Evolutionary conservation across 2,113 vertebrate species (phyloP), one percentile per base, ranked within the genome.

Genomic region (Elephantulus edwardii): DNA sequence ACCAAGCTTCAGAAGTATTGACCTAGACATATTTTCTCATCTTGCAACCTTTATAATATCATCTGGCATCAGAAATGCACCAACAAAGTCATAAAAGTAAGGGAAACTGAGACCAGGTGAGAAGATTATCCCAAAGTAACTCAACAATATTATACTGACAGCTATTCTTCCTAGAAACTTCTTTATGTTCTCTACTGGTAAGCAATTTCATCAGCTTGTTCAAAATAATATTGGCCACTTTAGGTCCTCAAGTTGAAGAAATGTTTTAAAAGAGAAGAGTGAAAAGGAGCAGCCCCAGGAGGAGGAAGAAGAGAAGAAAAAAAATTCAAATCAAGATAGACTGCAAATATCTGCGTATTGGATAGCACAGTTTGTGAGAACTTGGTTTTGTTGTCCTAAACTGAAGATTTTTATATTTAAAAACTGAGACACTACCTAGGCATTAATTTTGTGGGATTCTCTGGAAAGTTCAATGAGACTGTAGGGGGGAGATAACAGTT

Each of bases 81-180:
- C 2, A 35, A 11, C 50, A 16, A 50, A 42, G 5, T 84, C 30
- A 66, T 22, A 58, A 0, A 64, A 72, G 1, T 22, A 38, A 78
- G 24, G 40, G 11, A 81, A 88, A 58, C 33, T 26, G 24, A 85
- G 17, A 10, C 5, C 28, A 17, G 22, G 8, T 52, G 33, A 77
- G 54, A 10, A 72, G 1, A 26, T 5, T 82, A 1, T 5, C 8
- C 44, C 3, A 12, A 11, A 3, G 3, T 9, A 62, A 74, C 2
- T 40, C 5, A 77, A 6, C 40, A 46, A 38, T 9, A 35, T 0
- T 4, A 26, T 56, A 72, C 13, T n/a, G 2, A 54, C 12, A 66
- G 5, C 42, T 66, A 77, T 54, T 82, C 2, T 83, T 56, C 28
- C 42, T 42, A 58, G 24, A 10, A 38, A 24, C 77, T 62, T 79